Conservation (phyloP, 2,888 invertebrate genomes). For the Actias luna region DNA sequence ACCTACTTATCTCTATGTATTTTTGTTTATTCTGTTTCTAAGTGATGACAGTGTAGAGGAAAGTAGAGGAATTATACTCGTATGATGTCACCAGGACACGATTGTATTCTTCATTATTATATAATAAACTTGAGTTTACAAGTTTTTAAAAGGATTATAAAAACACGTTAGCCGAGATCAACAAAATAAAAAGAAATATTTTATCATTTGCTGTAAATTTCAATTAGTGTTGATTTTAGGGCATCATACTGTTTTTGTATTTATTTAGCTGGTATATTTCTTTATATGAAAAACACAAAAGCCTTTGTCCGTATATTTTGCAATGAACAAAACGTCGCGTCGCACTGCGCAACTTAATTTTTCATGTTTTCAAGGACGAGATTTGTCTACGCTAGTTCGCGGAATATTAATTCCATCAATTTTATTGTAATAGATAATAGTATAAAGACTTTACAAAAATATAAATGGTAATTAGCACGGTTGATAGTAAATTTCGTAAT, state of each 20-base stretch:
- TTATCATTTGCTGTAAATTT: background rate
- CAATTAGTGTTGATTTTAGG: background rate
- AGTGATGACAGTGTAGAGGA: background rate
- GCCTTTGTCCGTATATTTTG: background rate
- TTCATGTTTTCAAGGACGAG: background rate
- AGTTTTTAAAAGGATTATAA: background rate
- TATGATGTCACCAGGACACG: background rate
- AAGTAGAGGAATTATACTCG: background rate
- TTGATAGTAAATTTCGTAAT: background rate
- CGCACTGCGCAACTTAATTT: background rate
- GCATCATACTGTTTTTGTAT: background rate
- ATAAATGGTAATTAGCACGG: background rate
- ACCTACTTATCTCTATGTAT: background rate
- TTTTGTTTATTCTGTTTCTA: background rate
- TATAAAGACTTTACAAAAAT: background rate
- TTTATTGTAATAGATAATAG: background rate
- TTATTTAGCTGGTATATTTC: constrained; percentile 4
- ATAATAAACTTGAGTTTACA: background rate
- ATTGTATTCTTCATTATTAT: background rate
- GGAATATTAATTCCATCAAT: background rate
- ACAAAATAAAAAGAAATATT: background rate
- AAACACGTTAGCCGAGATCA: background rate
- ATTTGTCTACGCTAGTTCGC: background rate
- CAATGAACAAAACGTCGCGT: background rate
- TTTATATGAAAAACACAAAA: background rate